These are phyloP conservation scores for Melitaea athalia DNA, from an alignment of 2,888 invertebrate species.

Conservation along the genomic window DNA sequence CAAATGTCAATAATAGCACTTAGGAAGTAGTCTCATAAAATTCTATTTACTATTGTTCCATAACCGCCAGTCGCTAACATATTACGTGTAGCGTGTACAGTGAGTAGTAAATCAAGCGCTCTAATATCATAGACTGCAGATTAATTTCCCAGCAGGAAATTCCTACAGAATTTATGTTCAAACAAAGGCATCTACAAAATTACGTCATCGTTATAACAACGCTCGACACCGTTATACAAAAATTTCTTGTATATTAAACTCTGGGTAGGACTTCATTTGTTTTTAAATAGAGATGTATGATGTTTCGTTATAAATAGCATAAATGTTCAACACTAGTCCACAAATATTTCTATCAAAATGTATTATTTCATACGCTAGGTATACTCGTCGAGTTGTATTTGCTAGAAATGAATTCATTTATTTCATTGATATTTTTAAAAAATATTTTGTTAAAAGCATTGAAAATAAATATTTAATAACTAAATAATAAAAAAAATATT, in stretches of 20 bases:
- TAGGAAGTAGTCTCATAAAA: constrained; percentile 3
- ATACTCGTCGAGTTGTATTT: neutral
- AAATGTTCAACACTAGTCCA: neutral
- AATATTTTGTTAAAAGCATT: no score
- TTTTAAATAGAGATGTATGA: neutral
- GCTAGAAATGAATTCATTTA: neutral
- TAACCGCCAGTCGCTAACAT: constrained; percentile 13
- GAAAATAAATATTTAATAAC: no score
- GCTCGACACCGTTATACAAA: neutral
- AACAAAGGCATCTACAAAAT: constrained; percentile 15
- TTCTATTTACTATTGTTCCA: constrained; percentile 1
- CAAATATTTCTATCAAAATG: no score
- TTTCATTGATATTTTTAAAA: no score
- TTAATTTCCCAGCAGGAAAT: constrained; percentile 22
- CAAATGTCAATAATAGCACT: neutral
- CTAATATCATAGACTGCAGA: constrained; percentile 23
- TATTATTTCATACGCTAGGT: neutral
- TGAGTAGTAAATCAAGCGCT: constrained; percentile 21
- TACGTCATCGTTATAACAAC: neutral
- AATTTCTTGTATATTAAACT: constrained; percentile 7
- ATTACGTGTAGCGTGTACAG: constrained; percentile 17
- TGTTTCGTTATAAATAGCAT: neutral
- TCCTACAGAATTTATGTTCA: constrained; percentile 21
- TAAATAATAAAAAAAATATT: no score
- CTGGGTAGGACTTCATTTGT: neutral